These are phyloP conservation scores for Epinephelus fuscoguttatus DNA, from an alignment of 2,113 vertebrate genomes.

Conservation along the genomic window DNA sequence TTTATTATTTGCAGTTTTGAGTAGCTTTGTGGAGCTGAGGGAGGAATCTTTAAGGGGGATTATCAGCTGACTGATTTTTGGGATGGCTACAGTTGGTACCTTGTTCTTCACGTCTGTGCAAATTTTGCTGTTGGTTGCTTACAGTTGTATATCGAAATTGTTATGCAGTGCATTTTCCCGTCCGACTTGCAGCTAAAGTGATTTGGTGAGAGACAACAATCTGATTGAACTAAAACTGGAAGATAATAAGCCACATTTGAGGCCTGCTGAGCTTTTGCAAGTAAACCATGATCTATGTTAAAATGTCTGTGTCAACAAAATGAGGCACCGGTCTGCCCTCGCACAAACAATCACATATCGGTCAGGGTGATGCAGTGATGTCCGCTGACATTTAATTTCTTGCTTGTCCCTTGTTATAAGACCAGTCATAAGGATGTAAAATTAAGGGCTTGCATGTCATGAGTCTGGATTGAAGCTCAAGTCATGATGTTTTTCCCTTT, in stretches of 20 bases:
- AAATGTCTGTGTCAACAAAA: constrained; percentile 31
- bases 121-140: neutral
- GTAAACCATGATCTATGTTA: neutral
- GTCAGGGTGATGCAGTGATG: constrained; percentile 34
- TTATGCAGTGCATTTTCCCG: too few relatives aligned
- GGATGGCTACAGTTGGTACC: neutral
- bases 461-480: constrained; percentile 69
- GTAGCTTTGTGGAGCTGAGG: constrained; percentile 35
- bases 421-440: constrained; percentile 30
- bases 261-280: constrained; percentile 20
- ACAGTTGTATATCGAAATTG: neutral
- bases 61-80: constrained; percentile 19
- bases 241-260: neutral
- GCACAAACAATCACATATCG: constrained; percentile 36
- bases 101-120: neutral
- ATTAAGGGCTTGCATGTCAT: constrained; percentile 42
- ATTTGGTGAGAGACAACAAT: neutral
- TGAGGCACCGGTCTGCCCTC: neutral
- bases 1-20: constrained; percentile 69
- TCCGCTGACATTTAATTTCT: constrained; percentile 69
- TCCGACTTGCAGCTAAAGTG: neutral
- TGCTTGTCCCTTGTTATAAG: constrained; percentile 55
- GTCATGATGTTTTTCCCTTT: constrained; percentile 45
- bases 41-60: neutral
- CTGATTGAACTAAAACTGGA: neutral